Percentiles rank a stretch among this genome's conserved stretches.
These are phyloP conservation scores for Pteromalus puparum DNA, from an alignment of 1,140 invertebrate genomes.

Conservation along the genomic window DNA sequence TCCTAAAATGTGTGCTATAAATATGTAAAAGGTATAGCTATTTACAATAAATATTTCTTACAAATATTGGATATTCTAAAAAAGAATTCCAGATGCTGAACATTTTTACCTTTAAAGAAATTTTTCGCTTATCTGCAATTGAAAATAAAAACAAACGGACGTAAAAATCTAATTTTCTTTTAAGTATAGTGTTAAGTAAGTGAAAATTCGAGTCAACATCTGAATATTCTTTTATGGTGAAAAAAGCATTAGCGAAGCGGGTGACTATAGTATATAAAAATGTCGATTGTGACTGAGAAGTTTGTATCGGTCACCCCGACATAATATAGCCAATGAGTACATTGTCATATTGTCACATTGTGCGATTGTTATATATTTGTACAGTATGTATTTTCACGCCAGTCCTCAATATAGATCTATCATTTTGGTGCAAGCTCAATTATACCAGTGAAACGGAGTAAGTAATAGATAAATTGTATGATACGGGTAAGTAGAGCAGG, in stretches of 20 bases:
- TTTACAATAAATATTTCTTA: conserved; percentile 11
- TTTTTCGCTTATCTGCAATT: neutral
- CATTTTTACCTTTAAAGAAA: neutral
- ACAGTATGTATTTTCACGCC: neutral
- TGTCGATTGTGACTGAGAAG: conserved; percentile 12
- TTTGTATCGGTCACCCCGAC: conserved; percentile 6
- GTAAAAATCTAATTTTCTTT: neutral
- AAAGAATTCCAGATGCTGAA: conserved; percentile 9
- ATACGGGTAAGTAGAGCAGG: conserved; percentile 65
- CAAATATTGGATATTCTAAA: neutral
- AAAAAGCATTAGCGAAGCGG: conserved; percentile 44
- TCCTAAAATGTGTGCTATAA: conserved; percentile 38
- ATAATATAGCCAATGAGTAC: neutral
- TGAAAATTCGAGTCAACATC: neutral
- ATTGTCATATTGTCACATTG: conserved; percentile 9
- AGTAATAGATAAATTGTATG: conserved; percentile 65
- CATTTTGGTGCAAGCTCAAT: conserved; percentile 44
- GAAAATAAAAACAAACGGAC: too few species aligned
- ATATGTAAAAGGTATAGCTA: conserved; percentile 4
- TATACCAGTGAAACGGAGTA: conserved; percentile 64
- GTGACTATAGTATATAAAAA: conserved; percentile 21
- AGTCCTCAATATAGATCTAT: conserved; percentile 37
- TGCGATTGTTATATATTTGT: conserved; percentile 27
- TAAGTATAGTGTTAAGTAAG: neutral
- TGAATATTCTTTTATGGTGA: conserved; percentile 21